Conservation (phyloP, 2,797 vertebrate species). For the Loris lydekkerianus region DNA sequence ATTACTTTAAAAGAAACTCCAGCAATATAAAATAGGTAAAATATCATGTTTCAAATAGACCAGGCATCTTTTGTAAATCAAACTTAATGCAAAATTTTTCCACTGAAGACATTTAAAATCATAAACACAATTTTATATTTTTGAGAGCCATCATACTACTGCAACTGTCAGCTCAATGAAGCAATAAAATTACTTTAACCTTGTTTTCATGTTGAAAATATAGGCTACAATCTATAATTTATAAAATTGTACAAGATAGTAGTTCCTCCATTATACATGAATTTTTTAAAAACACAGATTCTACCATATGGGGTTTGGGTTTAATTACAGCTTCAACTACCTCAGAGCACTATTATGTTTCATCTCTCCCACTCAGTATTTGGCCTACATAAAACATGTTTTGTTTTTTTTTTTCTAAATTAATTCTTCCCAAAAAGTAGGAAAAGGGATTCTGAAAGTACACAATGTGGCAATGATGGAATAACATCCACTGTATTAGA, state of each 20-base stretch:
- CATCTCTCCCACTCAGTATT: neutral
- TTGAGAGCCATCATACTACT: constrained; percentile 34
- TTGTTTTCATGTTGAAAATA: constrained; percentile 30
- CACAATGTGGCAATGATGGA: neutral
- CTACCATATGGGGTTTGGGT: neutral
- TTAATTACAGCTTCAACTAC: constrained; percentile 6
- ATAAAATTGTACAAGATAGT: neutral
- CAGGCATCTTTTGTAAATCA: constrained; percentile 36
- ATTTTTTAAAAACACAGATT: neutral
- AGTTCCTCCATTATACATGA: neutral
- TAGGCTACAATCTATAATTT: neutral
- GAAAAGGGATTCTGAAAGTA: constrained; percentile 21
- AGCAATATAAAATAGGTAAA: constrained; percentile 39
- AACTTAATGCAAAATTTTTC: constrained; percentile 38
- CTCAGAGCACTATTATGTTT: neutral
- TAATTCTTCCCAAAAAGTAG: neutral
- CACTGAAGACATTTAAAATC: constrained; percentile 4
- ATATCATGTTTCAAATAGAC: constrained; percentile 33
- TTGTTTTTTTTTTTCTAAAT: neutral
- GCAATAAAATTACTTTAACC: constrained; percentile 26
- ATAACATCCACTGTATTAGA: neutral
- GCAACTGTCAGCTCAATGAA: neutral
- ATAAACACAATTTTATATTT: neutral
- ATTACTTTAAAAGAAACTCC: constrained; percentile 37
- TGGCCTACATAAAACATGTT: neutral